Conservation (phyloP, 2,888 invertebrate species). For the Drosophila monieri region DNA sequence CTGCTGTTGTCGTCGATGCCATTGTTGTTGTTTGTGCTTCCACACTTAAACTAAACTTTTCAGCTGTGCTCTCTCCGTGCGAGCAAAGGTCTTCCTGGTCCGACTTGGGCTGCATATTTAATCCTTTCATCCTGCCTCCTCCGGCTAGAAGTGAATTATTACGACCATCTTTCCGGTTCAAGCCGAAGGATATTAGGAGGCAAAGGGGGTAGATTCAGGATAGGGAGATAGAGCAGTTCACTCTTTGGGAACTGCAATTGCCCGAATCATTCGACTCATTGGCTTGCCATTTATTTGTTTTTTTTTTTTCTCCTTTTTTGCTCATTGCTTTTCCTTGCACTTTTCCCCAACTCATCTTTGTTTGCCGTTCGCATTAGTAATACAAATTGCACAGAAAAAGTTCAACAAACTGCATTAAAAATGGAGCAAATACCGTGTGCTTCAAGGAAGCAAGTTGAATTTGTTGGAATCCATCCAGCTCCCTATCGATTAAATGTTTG, state of each 20-base stretch:
- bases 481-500: constrained; percentile 18
- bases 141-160: constrained; percentile 64
- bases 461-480: background rate
- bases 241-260: constrained; percentile 62
- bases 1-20: constrained; percentile 23
- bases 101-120: constrained; percentile 68
- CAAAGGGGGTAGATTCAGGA: background rate
- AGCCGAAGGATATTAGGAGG: constrained; percentile 21
- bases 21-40: constrained; percentile 35
- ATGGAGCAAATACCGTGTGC: constrained; percentile 35
- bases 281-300: constrained; percentile 45
- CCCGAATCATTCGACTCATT: constrained; percentile 72
- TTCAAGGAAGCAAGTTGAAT: background rate
- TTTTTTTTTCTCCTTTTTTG: background rate
- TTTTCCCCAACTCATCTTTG: constrained; percentile 48
- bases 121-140: constrained; percentile 42
- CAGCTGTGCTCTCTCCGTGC: constrained; percentile 38
- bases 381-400: constrained; percentile 65
- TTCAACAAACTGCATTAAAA: constrained; percentile 70
- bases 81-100: constrained; percentile 41
- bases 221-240: background rate
- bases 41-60: constrained; percentile 50
- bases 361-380: constrained; percentile 66
- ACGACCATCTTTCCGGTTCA: constrained; percentile 48
- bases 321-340: constrained; percentile 13